Conservation (phyloP, 2,888 invertebrate species). For the Brachylomia viminalis region DNA sequence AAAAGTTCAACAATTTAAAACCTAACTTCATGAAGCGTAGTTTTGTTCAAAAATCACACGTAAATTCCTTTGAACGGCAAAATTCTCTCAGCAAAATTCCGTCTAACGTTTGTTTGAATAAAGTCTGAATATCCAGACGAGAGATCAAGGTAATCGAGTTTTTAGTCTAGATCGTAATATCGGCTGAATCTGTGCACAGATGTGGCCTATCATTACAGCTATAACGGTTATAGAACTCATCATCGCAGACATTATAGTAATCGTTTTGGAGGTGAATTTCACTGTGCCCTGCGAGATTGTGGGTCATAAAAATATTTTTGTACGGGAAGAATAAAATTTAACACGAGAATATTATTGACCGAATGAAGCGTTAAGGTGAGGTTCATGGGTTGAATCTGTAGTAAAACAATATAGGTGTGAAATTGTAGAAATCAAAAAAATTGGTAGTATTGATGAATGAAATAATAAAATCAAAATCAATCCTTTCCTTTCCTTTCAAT, state of each 20-base stretch:
- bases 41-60: not conserved
- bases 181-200: slow-evolving; percentile 76
- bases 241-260: slow-evolving; percentile 82
- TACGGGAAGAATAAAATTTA: slow-evolving; percentile 50
- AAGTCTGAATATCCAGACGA: slow-evolving; percentile 52
- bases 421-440: not conserved
- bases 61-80: not conserved
- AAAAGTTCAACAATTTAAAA: not conserved
- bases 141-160: slow-evolving; percentile 45
- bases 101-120: slow-evolving; percentile 45
- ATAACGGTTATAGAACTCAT: slow-evolving; percentile 86
- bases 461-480: no score
- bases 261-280: slow-evolving; percentile 74
- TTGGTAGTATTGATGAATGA: not conserved
- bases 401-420: not conserved
- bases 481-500: no score
- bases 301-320: slow-evolving; percentile 37
- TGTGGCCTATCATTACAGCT: slow-evolving; percentile 82
- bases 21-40: not conserved
- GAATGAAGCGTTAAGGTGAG: slow-evolving; percentile 12
- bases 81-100: slow-evolving; percentile 7
- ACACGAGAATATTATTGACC: slow-evolving; percentile 32
- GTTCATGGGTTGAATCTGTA: not conserved
- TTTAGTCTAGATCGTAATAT: slow-evolving; percentile 59
- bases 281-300: slow-evolving; percentile 49